Base-by-base conservation (phyloP, 2,888 invertebrate genomes). In the Lithophane socia region DNA sequence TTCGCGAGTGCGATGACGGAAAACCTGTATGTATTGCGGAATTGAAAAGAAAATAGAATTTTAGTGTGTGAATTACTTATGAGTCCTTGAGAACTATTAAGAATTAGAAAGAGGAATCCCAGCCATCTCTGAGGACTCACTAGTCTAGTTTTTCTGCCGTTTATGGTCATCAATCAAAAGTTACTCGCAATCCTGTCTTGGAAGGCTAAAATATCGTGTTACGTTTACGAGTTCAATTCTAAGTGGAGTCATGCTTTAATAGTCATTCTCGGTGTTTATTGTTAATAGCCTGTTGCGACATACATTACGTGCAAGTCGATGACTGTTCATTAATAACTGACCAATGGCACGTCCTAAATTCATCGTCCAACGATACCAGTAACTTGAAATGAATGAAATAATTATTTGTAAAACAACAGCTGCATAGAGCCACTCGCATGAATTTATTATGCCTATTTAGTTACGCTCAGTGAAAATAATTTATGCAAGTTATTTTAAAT, bases 281-380 rank as follows among this genome's bases (percentile, higher is more conserved):
- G 85, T 89, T 88, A 91, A 92, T 91, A 85, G 85, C 77, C 80
- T 79, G 86, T 91, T 91, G 91, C 88, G 86, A 90, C 91, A 92
- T 84, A 89, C 83, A 91, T 91, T 90, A 89, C 90, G 88, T 88
- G 88, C 76, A 76, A 79, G 82, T 88, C 85, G 82, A 90, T 90
- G 88, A 84, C 84, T 88, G 84, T 88, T 87, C 83, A 89, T 87
- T 82, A 88, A 86, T 87, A 79, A 84, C 79, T 84, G 79, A 82
- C 81, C 85, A 87, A 90, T 90, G 86, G 85, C 87, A 90, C 87
- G 87, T 87, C 67, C 74, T 67, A 87, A 85, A 86, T 73, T 79
- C 79, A 79, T 81, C 78, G 73, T 74, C 44, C 75, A 81, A 78
- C 67, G 71, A 74, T 61, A 68, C 81, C 44, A 80, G 66, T 58